phyloP scores from a whole-genome alignment of 1,140 invertebrate species.

The Tetraneura akinire region DNA sequence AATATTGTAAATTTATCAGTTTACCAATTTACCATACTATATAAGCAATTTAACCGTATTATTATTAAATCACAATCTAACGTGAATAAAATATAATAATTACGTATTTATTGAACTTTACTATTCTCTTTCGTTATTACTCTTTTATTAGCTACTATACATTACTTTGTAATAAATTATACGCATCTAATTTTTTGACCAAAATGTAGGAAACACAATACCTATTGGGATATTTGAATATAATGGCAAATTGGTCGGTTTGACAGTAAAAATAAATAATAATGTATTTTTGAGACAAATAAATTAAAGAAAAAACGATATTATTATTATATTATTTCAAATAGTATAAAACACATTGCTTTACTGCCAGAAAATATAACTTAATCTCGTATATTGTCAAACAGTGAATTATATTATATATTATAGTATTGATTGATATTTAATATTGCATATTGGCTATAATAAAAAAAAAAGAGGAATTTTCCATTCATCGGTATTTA shows the following conservation, averaged over 20 bases:
- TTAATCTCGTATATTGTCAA: not conserved
- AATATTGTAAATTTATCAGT: too few relatives aligned
- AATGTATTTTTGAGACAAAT: not conserved
- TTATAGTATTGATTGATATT: not conserved
- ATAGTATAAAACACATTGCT: not conserved
- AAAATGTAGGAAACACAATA: too few relatives aligned
- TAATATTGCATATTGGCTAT: not conserved
- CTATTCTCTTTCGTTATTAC: too few relatives aligned
- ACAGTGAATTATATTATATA: not conserved
- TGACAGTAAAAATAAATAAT: not conserved
- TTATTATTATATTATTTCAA: slow-evolving; percentile 1
- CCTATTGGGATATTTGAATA: not conserved
- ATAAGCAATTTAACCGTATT: too few relatives aligned
- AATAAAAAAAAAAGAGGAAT: not conserved
- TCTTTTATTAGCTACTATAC: too few relatives aligned
- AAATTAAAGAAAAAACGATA: not conserved
- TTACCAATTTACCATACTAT: too few relatives aligned
- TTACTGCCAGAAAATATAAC: not conserved
- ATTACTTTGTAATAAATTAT: too few relatives aligned
- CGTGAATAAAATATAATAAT: too few relatives aligned
- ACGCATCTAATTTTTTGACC: too few relatives aligned
- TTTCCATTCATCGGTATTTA: too few relatives aligned
- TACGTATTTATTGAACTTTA: too few relatives aligned
- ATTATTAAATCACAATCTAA: too few relatives aligned
- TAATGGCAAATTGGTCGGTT: not conserved